These are phyloP conservation scores for Drosophila mayaguana DNA, from an alignment of 2,888 invertebrate species.

Conservation along the genomic window DNA sequence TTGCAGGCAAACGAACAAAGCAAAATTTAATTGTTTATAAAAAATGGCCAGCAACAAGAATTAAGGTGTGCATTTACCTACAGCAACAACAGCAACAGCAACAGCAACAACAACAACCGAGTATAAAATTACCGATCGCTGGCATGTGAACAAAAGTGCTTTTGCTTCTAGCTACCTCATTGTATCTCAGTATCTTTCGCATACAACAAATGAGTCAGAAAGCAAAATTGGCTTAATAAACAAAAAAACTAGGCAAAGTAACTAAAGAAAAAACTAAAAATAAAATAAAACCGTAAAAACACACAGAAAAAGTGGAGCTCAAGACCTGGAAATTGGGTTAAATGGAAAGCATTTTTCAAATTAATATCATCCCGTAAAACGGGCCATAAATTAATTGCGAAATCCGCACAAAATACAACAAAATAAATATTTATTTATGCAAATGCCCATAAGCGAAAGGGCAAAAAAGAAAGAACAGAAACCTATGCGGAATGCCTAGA, in stretches of 20 bases:
- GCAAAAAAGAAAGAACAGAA: slow-evolving; percentile 5
- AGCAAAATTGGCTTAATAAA: slow-evolving; percentile 26
- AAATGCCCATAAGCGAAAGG: slow-evolving; percentile 46
- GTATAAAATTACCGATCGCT: slow-evolving; percentile 45
- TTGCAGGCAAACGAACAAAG: slow-evolving; percentile 50
- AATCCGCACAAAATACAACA: slow-evolving; percentile 25
- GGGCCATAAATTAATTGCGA: slow-evolving; percentile 48
- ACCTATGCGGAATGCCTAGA: background rate
- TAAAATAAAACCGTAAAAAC: slow-evolving; percentile 8
- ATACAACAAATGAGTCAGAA: slow-evolving; percentile 53
- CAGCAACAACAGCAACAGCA: slow-evolving; percentile 21
- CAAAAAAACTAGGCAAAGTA: slow-evolving; percentile 6
- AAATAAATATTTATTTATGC: slow-evolving; percentile 67
- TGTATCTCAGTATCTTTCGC: slow-evolving; percentile 41
- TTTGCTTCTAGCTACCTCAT: slow-evolving; percentile 31
- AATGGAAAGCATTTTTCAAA: slow-evolving; percentile 48
- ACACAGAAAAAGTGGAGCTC: slow-evolving; percentile 3
- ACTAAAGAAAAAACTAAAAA: background rate
- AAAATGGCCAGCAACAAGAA: slow-evolving; percentile 34
- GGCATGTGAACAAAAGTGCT: slow-evolving; percentile 42
- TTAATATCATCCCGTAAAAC: slow-evolving; percentile 22
- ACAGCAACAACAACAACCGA: slow-evolving; percentile 22
- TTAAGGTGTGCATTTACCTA: slow-evolving; percentile 55
- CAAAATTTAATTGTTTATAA: slow-evolving; percentile 61
- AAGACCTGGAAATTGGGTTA: slow-evolving; percentile 60